Base-by-base conservation (phyloP, 2,797 vertebrate genomes). In the Anolis apletophallus region DNA sequence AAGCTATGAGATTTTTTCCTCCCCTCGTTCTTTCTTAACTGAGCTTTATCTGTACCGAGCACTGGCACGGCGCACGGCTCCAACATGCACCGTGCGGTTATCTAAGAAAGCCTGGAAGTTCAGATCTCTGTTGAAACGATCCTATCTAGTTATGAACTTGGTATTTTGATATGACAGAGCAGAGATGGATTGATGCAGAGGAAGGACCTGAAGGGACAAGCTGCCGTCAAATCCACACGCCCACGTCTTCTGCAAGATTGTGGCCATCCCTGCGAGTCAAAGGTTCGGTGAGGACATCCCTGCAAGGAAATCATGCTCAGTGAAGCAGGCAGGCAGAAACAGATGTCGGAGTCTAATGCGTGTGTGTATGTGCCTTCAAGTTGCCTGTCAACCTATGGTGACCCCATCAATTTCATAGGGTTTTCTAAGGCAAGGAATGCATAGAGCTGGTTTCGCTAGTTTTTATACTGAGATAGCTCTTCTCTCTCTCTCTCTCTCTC, bases 161-260 rank as follows among this genome's bases (percentile, higher is more conserved):
- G 32, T n/a, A 64, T 83, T 50, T 54, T 14, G 46, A 46, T 67
- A 73, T 0, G 52, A 69, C 54, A 50, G 46, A 81, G 17, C 76
- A 72, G 46, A 74, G 54, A 83, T 6, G 74, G 26, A 7, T 87
- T 54, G 73, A 77, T 72, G 83, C 23, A 26, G n/a, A n/a, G 79
- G 29, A 78, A 75, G 16, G 12, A 77, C 50, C 10, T 50, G 40
- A 75, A 55, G 50, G 81, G 75, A 50, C n/a, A 17, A 34, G 68
- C n/a, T 32, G 16, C 68, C 29, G 16, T 34, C 32, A 16, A 32
- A 85, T 21, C 1, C 73, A 40, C 79, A 67, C 17, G 52, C 14
- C 1, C 73, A 40, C 61, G 46, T 29, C 52, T 54, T 80, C 69
- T 57, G n/a, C 78, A 80, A 79, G 54, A 34, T 76, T 32, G 16